Evolutionary conservation across 2,113 vertebrate genomes (phyloP).

Genomic region (Callipepla californica): DNA sequence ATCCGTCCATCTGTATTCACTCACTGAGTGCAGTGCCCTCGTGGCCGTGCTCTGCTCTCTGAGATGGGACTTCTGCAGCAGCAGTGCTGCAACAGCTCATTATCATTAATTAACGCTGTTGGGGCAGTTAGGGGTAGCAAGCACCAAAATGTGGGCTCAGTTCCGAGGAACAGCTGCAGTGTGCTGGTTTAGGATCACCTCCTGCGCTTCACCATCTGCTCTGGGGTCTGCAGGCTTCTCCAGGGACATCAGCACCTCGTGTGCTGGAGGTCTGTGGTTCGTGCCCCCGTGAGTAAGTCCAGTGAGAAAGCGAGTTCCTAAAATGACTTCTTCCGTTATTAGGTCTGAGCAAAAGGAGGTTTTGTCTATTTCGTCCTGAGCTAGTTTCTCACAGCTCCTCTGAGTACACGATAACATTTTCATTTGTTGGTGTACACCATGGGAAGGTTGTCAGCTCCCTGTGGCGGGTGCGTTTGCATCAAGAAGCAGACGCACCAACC

Average conservation of each 20-base stretch:
- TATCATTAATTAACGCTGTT: not conserved
- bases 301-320: not conserved
- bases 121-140: not conserved
- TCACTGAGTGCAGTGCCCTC: not conserved
- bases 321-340: not conserved
- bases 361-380: not conserved
- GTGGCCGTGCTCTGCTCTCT: not conserved
- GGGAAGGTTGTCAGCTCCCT: not conserved
- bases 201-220: not conserved
- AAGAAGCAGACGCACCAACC: not conserved
- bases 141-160: not conserved
- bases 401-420: not conserved
- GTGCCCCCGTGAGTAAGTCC: not conserved
- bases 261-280: not conserved
- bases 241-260: not conserved
- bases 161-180: not conserved
- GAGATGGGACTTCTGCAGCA: not conserved
- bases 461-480: not conserved
- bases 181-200: not conserved
- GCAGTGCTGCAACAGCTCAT: not conserved
- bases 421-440: accelerated
- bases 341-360: not conserved
- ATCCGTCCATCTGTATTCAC: conserved; percentile 37
- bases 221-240: not conserved
- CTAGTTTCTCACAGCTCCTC: not conserved